Base-by-base conservation (phyloP, 1,140 invertebrate genomes). In the Neotoxoptera formosana region DNA sequence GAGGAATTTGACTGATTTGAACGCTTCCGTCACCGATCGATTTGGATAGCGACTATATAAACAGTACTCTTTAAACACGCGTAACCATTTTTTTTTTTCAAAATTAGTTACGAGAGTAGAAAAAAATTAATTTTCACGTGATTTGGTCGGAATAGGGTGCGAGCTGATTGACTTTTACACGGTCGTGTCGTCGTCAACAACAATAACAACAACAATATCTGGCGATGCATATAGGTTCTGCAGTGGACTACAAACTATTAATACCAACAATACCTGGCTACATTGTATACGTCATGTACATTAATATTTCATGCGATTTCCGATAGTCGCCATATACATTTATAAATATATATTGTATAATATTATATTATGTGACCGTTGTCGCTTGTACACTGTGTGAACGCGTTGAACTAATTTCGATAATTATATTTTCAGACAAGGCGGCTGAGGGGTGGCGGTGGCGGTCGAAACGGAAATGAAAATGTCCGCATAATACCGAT, bases 331-430 rank as follows among this genome's bases (percentile, higher is more conserved):
- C n/a, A n/a, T n/a, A 21, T 6, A 53, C 48, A 51, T 41, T 2
- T 41, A 41, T 41, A 47, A 17, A 51, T 20, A 11, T n/a, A n/a
- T n/a, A n/a, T n/a, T n/a, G n/a, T n/a, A n/a, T n/a, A n/a, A n/a
- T n/a, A n/a, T n/a, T n/a, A n/a, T n/a, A 14, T 14, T 51, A 60
- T 30, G 25, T 76, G 60, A n/a, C 30, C 60, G 60, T n/a, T 76
- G 14, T 76, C 30, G 30, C n/a, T 17, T n/a, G 17, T n/a, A 76
- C 14, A 76, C n/a, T 76, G 60, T 76, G 60, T 34, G 14, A 76
- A 76, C 14, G n/a, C 30, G 45, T 47, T 47, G 25, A 86, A 86
- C 84, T 86, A 86, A 86, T 86, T 86, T 86, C 45, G 84, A 47
- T 86, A 86, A 86, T 86, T 86, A 47, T 86, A 47, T 86, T 86